A percentile compares a stretch with the other conserved stretches of the same genome.
phyloP scores from a whole-genome alignment of 2,113 vertebrate species.

The Burhinus bistriatus region DNA sequence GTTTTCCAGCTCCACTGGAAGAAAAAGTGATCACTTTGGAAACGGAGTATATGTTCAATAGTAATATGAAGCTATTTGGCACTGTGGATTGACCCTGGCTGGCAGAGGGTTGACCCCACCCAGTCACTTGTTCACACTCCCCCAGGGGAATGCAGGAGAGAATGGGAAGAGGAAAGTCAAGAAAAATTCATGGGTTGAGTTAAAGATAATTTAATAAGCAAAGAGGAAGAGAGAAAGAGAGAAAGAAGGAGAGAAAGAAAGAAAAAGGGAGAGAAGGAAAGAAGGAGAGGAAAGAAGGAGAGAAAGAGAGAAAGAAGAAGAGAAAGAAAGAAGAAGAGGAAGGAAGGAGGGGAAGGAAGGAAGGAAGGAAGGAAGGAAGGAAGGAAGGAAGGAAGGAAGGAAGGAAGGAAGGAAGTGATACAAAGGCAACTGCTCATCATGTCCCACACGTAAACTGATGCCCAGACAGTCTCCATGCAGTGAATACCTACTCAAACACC shows the following conservation, averaged over 20 bases:
- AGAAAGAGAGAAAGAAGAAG: too few species aligned
- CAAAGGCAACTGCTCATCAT: not conserved
- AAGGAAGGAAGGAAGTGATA: not conserved
- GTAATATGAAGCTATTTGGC: not conserved
- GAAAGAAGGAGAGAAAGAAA: not conserved
- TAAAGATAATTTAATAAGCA: not conserved
- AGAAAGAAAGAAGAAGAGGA: too few species aligned
- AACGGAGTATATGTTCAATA: not conserved
- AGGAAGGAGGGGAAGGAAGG: not conserved
- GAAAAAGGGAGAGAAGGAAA: too few species aligned
- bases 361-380: not conserved
- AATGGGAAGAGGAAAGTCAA: not conserved
- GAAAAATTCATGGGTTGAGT: not conserved
- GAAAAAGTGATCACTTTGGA: not conserved
- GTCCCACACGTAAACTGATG: not conserved
- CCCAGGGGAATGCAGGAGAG: not conserved
- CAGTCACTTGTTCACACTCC: not conserved
- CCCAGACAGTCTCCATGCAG: not conserved
- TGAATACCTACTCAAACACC: not conserved
- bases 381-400: not conserved
- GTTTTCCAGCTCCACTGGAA: not conserved
- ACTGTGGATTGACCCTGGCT: not conserved
- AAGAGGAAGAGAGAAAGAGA: too few species aligned
- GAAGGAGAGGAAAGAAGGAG: too few species aligned
- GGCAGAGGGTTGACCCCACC: not conserved